Evolutionary conservation across 2,113 vertebrate genomes (phyloP).

Genomic region (Marcusenius ussheri): DNA sequence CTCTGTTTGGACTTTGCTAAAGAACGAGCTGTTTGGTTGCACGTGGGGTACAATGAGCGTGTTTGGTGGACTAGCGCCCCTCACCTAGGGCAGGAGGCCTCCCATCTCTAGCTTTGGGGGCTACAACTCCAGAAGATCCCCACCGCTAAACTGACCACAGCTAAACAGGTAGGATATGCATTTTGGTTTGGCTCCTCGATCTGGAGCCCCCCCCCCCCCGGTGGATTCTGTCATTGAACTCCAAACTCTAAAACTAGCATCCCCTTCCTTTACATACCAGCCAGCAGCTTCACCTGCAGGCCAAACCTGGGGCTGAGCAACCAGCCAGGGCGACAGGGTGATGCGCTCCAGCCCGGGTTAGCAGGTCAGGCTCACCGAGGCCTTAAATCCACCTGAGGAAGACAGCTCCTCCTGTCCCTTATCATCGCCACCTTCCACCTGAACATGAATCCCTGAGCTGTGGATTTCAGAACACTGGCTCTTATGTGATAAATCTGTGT

Average conservation of each 20-base stretch:
- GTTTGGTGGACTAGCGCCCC: not conserved
- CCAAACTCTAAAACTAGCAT: not conserved
- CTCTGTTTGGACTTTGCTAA: not conserved
- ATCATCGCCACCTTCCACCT: not conserved
- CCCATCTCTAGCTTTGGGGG: not conserved
- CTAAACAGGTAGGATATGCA: not conserved
- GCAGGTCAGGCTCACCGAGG: not conserved
- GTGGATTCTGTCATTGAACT: not conserved
- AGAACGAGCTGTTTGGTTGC: not conserved
- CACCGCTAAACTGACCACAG: not conserved
- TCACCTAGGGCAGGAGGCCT: not conserved
- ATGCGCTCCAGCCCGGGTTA: not conserved
- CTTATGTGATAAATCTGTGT: not conserved
- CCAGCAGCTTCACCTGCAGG: not conserved
- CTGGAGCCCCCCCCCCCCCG: not conserved
- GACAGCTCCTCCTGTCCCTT: not conserved
- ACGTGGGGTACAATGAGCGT: not conserved
- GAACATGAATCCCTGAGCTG: not conserved
- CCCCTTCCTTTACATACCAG: not conserved
- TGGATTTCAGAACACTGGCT: not conserved
- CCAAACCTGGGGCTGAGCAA: not conserved
- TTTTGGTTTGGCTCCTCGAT: not conserved
- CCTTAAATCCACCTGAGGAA: not conserved
- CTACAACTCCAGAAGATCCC: not conserved
- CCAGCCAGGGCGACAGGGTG: not conserved